Conservation (phyloP, 1,140 invertebrate species). For the Hypsibius dujardini region DNA sequence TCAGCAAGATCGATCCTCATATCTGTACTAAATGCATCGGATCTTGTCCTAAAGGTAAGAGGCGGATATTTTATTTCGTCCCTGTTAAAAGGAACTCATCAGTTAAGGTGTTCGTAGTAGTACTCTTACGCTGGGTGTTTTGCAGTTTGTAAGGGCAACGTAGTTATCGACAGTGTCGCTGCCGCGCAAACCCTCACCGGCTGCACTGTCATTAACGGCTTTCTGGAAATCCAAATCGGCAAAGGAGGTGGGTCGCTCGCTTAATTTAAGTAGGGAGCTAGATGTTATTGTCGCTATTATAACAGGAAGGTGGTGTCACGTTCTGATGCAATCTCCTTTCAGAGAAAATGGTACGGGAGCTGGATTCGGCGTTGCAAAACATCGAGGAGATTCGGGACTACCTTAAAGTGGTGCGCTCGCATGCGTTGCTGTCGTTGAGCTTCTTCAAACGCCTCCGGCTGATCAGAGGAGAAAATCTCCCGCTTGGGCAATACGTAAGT, state of each 20-base stretch:
- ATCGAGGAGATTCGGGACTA: conserved; percentile 60
- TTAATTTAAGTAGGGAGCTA: not conserved
- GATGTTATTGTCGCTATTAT: not conserved
- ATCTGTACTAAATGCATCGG: too few relatives aligned
- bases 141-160: too few relatives aligned
- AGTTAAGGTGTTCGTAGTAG: too few relatives aligned
- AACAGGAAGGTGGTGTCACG: not conserved
- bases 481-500: conserved; percentile 21
- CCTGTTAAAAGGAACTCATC: too few relatives aligned
- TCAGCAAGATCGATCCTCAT: too few relatives aligned
- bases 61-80: too few relatives aligned
- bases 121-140: too few relatives aligned
- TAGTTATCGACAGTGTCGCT: too few relatives aligned
- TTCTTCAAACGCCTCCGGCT: conserved; percentile 61
- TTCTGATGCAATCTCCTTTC: conserved; percentile 11
- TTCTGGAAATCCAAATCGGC: conserved; percentile 61
- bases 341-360: conserved; percentile 53
- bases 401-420: conserved; percentile 60
- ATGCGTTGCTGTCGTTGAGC: conserved; percentile 58
- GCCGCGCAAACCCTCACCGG: conserved; percentile 26
- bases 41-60: too few relatives aligned
- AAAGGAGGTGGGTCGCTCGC: conserved; percentile 41
- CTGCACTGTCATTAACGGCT: conserved; percentile 63
- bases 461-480: conserved; percentile 44
- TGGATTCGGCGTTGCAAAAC: conserved; percentile 53